Percentiles rank a stretch among this genome's conserved stretches.
Evolutionary conservation across 1,140 invertebrate genomes (phyloP).

Genomic region (Olivierus martensii): DNA sequence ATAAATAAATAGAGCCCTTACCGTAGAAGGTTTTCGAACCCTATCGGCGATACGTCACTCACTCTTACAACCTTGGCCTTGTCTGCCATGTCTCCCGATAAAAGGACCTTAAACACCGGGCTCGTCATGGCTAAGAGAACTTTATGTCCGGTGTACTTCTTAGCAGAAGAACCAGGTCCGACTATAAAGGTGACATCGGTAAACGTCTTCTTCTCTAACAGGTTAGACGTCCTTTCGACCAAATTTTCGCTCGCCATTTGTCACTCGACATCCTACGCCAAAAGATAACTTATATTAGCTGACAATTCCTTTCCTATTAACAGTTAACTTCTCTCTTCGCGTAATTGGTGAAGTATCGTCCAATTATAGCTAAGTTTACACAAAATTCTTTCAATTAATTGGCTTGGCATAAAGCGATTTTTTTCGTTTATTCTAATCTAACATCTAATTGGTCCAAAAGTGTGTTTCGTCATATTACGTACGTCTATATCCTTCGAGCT

Average conservation of each 20-base stretch:
- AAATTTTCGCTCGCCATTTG: not conserved
- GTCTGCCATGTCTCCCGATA: slow-evolving; percentile 25
- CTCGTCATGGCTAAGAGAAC: slow-evolving; percentile 24
- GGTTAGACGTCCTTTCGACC: not conserved
- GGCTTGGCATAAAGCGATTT: no score
- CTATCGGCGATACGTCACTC: slow-evolving; percentile 23
- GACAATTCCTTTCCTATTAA: no score
- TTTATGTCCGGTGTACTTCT: slow-evolving; percentile 24
- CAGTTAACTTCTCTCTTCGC: no score
- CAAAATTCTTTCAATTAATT: no score
- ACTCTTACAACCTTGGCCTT: slow-evolving; percentile 24
- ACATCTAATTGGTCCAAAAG: no score
- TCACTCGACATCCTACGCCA: no score
- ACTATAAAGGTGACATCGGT: slow-evolving; percentile 26
- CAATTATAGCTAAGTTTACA: no score
- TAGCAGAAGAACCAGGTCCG: slow-evolving; percentile 22
- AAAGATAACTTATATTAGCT: no score
- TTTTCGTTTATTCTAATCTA: no score
- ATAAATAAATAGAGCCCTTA: slow-evolving; percentile 11
- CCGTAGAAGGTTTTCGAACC: slow-evolving; percentile 25
- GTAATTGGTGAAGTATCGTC: no score
- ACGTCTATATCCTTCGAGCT: no score
- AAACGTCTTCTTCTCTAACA: slow-evolving; percentile 20
- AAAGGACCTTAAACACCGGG: slow-evolving; percentile 25
- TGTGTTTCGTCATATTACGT: no score